Conservation (phyloP, 2,888 invertebrate species). For the Lymantria dispar region DNA sequence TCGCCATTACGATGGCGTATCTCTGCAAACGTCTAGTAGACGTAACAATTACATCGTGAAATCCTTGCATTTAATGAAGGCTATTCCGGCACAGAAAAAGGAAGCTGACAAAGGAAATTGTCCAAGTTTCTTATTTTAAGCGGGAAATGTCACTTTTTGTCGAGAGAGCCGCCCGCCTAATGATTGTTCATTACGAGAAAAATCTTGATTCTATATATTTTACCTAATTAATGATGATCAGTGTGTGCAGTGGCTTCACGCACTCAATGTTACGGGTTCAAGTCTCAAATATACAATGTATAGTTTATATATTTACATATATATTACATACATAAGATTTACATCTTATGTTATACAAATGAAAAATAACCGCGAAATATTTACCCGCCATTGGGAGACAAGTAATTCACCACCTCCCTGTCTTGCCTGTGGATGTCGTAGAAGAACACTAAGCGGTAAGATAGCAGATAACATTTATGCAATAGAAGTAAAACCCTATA, state of each 20-base stretch:
- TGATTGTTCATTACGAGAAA: slow-evolving; percentile 4
- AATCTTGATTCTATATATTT: background rate
- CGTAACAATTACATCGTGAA: background rate
- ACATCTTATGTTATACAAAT: too few species aligned
- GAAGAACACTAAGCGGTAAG: too few species aligned
- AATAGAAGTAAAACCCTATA: too few species aligned
- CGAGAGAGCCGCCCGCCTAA: slow-evolving; percentile 1
- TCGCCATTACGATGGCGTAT: background rate
- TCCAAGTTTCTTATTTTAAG: slow-evolving; percentile 7
- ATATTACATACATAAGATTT: too few species aligned
- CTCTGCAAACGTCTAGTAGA: background rate
- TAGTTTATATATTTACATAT: too few species aligned
- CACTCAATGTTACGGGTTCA: too few species aligned
- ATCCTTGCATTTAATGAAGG: slow-evolving; percentile 7
- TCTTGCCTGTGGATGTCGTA: too few species aligned
- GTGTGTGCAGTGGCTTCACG: background rate
- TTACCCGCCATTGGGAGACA: too few species aligned
- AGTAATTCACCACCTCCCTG: too few species aligned
- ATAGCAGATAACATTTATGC: too few species aligned
- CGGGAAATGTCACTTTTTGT: slow-evolving; percentile 8
- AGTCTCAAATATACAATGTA: too few species aligned
- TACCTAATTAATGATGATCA: background rate
- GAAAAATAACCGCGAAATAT: too few species aligned
- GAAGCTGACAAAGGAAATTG: slow-evolving; percentile 4
- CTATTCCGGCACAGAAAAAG: slow-evolving; percentile 4